These are phyloP conservation scores for Rosalia funebris DNA, from an alignment of 2,888 invertebrate species.

Conservation along the genomic window DNA sequence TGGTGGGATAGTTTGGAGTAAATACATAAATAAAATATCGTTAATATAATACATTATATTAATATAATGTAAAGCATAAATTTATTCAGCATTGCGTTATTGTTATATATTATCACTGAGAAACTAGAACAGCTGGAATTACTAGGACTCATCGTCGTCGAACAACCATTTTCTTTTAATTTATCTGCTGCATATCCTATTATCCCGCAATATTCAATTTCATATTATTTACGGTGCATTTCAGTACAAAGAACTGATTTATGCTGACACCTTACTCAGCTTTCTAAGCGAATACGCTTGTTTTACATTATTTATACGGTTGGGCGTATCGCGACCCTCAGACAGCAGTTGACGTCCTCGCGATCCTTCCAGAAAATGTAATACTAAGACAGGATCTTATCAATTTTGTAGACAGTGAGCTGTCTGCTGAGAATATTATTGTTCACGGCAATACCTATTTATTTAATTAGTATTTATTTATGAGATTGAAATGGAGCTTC, in stretches of 20 bases:
- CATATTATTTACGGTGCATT: neutral
- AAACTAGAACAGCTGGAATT: no score
- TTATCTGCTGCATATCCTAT: neutral
- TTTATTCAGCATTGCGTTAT: no score
- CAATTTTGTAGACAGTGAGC: slow-evolving; percentile 19
- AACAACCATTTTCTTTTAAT: neutral
- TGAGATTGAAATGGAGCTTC: no score
- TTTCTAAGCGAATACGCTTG: neutral
- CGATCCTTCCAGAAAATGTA: slow-evolving; percentile 8
- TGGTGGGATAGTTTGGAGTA: no score
- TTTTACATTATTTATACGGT: slow-evolving; percentile 27
- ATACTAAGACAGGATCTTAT: slow-evolving; percentile 9
- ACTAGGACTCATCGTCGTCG: no score
- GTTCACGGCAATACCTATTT: no score
- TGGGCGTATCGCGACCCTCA: neutral
- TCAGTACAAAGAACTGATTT: neutral
- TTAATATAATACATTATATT: no score
- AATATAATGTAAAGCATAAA: no score
- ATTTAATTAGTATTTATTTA: no score
- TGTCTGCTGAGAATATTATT: no score
- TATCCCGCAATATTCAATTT: neutral
- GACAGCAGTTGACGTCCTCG: slow-evolving; percentile 7
- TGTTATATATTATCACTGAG: no score
- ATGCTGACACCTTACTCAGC: neutral
- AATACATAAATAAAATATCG: no score